Base-by-base conservation (phyloP, 1,140 invertebrate genomes). In the Wiebesia pumilae region DNA sequence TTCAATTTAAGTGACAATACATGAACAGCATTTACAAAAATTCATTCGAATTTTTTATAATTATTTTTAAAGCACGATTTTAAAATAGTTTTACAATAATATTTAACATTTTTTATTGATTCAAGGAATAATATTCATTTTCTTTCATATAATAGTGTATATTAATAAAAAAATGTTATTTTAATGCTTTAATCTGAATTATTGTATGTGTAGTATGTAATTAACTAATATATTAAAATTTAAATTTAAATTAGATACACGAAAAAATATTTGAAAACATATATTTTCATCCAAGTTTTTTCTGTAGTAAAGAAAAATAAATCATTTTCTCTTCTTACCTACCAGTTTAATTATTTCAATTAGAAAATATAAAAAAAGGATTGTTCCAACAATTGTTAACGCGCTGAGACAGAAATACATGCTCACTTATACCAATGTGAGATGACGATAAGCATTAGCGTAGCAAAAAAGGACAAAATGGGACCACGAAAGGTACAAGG, bases 301-400 rank as follows among this genome's bases (percentile, higher is more conserved):
- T 14, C 16, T 16, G 30, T 35, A 69, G 67, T 19, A 35, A 33
- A 69, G 54, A 4, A 7, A 47, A 47, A 47, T 47, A 69, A 69
- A 19, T 7, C 67, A 35, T 35, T 69, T 35, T 69, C n/a, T n/a
- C n/a, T 69, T 69, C 33, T 10, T 35, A 69, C 67, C 33, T 69
- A 30, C 30, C 67, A 1, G 69, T 54, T 83, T 54, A 83, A 83
- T 73, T 73, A 83, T 73, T 54, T 73, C 67, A 83, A 83, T 33
- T 19, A 71, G 71, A 71, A 69, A 47, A 35, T 69, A 47, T 40
- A 47, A 71, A 82, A 24, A 62, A 51, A 3, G 4, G 43, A 30
- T 21, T 19, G 12, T 3, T 40, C 35, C 33, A n/a, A n/a, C n/a
- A n/a, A n/a, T n/a, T n/a, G n/a, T n/a, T 4, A 69, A 6, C 4